A percentile compares a stretch with the other conserved stretches of the same genome.
phyloP scores from a whole-genome alignment of 2,113 vertebrate genomes.

The Sigmodon hispidus region DNA sequence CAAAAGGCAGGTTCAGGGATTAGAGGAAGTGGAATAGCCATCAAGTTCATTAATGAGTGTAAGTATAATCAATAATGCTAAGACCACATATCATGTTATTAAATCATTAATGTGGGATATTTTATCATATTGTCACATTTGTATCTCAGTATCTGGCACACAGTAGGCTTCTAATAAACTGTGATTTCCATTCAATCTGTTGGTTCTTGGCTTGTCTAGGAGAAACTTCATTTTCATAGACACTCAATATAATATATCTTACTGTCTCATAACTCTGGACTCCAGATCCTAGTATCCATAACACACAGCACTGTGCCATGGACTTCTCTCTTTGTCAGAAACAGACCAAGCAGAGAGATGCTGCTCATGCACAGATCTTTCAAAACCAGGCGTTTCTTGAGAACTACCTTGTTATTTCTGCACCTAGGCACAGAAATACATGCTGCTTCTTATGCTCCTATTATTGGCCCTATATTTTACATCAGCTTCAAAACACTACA shows the following conservation, averaged over 20 bases:
- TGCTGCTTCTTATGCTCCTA: background rate
- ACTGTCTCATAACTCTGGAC: background rate
- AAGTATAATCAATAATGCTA: background rate
- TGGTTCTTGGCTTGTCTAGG: background rate
- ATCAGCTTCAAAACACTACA: conserved; percentile 9
- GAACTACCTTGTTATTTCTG: background rate
- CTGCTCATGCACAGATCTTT: background rate
- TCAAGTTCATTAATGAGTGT: background rate
- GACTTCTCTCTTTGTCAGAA: background rate
- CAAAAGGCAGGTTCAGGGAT: background rate
- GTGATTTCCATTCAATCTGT: background rate
- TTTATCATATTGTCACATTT: background rate
- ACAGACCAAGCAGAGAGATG: too few relatives aligned
- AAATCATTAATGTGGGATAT: background rate
- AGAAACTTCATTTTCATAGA: too few relatives aligned
- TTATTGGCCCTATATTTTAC: background rate
- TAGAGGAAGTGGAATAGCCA: background rate
- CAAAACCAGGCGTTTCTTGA: background rate
- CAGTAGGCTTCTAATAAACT: background rate
- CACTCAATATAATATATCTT: too few relatives aligned
- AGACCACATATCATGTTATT: background rate
- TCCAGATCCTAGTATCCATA: too few relatives aligned
- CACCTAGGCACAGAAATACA: background rate
- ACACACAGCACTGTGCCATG: background rate
- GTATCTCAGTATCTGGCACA: background rate